phyloP scores from a whole-genome alignment of 2,888 invertebrate species.

The Ethmia dodecea region DNA sequence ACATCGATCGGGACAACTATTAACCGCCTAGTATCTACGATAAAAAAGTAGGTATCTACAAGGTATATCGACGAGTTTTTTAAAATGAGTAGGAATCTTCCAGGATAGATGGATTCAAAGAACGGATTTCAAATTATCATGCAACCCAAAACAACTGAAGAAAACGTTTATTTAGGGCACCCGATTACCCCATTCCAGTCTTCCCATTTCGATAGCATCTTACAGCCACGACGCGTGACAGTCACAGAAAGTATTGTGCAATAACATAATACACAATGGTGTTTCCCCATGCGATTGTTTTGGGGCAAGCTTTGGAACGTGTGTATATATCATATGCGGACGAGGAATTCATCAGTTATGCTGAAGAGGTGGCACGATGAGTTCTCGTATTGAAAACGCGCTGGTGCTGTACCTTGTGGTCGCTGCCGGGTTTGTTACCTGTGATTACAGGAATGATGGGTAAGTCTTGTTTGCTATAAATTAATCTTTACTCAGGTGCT shows the following conservation, averaged over 20 bases:
- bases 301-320: constrained; percentile 58
- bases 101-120: too few relatives aligned
- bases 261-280: constrained; percentile 25
- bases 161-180: too few relatives aligned
- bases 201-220: constrained; percentile 51
- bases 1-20: too few relatives aligned
- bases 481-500: too few relatives aligned
- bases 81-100: too few relatives aligned
- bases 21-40: too few relatives aligned
- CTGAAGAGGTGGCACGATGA: constrained; percentile 42
- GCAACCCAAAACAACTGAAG: too few relatives aligned
- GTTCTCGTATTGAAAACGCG: constrained; percentile 27
- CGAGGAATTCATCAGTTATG: constrained; percentile 34
- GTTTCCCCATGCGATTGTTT: constrained; percentile 71
- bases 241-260: constrained; percentile 49
- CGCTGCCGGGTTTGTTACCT: neutral
- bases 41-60: too few relatives aligned
- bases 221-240: constrained; percentile 33
- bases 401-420: constrained; percentile 25
- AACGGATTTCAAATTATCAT: too few relatives aligned
- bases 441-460: constrained; percentile 58
- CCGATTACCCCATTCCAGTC: constrained; percentile 16
- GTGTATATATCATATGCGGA: constrained; percentile 52
- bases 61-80: too few relatives aligned
- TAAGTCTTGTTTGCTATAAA: constrained; percentile 35